Base-by-base conservation (phyloP, 2,888 invertebrate species). In the Drosophila austrosaltans region DNA sequence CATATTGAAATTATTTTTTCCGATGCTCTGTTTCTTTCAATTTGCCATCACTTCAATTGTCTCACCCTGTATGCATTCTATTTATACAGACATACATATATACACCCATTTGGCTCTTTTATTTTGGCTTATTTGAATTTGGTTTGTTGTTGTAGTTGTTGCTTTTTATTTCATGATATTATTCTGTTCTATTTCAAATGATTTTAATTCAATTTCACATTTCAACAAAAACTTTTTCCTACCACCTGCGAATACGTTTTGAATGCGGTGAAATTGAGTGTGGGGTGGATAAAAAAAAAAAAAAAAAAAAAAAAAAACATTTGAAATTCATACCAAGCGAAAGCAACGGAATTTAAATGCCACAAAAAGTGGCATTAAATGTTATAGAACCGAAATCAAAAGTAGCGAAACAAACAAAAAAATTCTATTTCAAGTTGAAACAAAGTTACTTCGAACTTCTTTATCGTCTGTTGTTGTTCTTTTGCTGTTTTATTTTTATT, bases 391-490 rank as follows among this genome's bases (percentile, higher is more conserved):
- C 48, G 25, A 48, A 48, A 48, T 48, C 48, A 48, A 4, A 48
- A 48, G 25, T 48, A 12, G 8, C 10, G 25, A 48, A 48, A 48
- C 48, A 48, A 48, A 48, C 48, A 25, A 48, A 48, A 44, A 42
- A 48, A 48, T 48, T 48, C 48, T 48, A 48, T 48, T 48, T 48
- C 22, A 48, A 48, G 48, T 54, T 54, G 30, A n/a, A 54, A 30
- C 30, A 54, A 54, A 54, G 30, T 30, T 54, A 54, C 30, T 32
- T 30, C n/a, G 30, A 54, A 32, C 54, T 30, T 54, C 30, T 54
- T 54, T 32, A 54, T 54, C 30, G 16, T 30, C 30, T 54, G 54
- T 54, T 54, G 54, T 32, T 54, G 10, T 22, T 25, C 22, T 53
- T 28, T 54, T 28, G 30, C 10, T 30, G 7, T 16, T 54, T 54